Percentiles rank a stretch among this genome's conserved stretches.
Evolutionary conservation across 2,888 invertebrate genomes (phyloP).

Genomic region (Pseudeuparius sepicola): DNA sequence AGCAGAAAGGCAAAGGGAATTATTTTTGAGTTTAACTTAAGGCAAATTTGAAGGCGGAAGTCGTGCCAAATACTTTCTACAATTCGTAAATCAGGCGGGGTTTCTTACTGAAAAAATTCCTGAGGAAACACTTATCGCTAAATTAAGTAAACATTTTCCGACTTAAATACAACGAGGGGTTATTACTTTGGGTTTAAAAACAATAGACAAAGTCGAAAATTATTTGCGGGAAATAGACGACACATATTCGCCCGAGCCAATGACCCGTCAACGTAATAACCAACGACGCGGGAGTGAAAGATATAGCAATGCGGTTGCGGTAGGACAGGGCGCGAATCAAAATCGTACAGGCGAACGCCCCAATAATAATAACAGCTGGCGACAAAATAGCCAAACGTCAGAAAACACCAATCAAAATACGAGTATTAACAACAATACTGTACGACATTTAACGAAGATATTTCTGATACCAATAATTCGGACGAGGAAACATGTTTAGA

Average conservation of each 20-base stretch:
- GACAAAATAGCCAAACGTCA: too few relatives aligned
- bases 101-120: slow-evolving; percentile 12
- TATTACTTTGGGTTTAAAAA: slow-evolving; percentile 12
- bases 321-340: background rate
- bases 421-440: too few relatives aligned
- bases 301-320: background rate
- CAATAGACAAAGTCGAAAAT: slow-evolving; percentile 16
- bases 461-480: too few relatives aligned
- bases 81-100: slow-evolving; percentile 12
- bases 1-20: slow-evolving; percentile 11
- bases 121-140: slow-evolving; percentile 8
- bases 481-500: slow-evolving; percentile 6
- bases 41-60: slow-evolving; percentile 10
- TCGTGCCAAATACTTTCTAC: slow-evolving; percentile 15
- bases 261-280: too few relatives aligned
- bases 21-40: slow-evolving; percentile 12
- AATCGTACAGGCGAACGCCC: too few relatives aligned
- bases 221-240: slow-evolving; percentile 16
- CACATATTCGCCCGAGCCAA: slow-evolving; percentile 9
- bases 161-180: slow-evolving; percentile 16
- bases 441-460: too few relatives aligned
- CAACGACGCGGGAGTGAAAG: background rate
- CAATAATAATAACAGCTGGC: too few relatives aligned
- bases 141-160: slow-evolving; percentile 15
- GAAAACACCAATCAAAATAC: too few relatives aligned